Conservation (phyloP, 2,797 vertebrate species). For the Bryconaethiops microstoma region DNA sequence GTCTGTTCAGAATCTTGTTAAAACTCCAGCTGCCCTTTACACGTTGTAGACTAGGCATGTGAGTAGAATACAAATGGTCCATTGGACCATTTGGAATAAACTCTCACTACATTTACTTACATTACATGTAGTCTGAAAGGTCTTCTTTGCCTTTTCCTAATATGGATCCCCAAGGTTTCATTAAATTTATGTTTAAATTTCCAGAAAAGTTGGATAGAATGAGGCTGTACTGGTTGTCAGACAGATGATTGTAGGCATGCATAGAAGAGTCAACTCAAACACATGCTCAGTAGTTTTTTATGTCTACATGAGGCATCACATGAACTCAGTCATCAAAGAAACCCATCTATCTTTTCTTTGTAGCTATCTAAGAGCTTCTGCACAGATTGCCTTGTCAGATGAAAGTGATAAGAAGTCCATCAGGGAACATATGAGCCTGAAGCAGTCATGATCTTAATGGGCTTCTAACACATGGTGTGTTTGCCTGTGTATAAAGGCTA, state of each 20-base stretch:
- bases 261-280: background rate
- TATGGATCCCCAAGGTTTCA: background rate
- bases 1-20: background rate
- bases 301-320: background rate
- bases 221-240: background rate
- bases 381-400: constrained; percentile 12
- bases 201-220: background rate
- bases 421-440: background rate
- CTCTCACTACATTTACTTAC: too few relatives aligned
- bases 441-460: constrained; percentile 26
- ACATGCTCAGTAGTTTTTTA: background rate
- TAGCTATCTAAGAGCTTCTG: background rate
- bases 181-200: background rate
- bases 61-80: too few relatives aligned
- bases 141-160: too few relatives aligned
- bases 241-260: background rate
- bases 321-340: constrained; percentile 7
- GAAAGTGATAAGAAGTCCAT: constrained; percentile 18
- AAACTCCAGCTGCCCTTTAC: too few relatives aligned
- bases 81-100: background rate
- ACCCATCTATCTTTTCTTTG: background rate
- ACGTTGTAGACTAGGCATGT: background rate
- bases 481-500: constrained; percentile 5
- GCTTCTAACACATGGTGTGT: constrained; percentile 9
- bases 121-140: too few relatives aligned